These are phyloP conservation scores for Neopelma chrysocephalum DNA, from an alignment of 2,797 vertebrate genomes.

Conservation along the genomic window DNA sequence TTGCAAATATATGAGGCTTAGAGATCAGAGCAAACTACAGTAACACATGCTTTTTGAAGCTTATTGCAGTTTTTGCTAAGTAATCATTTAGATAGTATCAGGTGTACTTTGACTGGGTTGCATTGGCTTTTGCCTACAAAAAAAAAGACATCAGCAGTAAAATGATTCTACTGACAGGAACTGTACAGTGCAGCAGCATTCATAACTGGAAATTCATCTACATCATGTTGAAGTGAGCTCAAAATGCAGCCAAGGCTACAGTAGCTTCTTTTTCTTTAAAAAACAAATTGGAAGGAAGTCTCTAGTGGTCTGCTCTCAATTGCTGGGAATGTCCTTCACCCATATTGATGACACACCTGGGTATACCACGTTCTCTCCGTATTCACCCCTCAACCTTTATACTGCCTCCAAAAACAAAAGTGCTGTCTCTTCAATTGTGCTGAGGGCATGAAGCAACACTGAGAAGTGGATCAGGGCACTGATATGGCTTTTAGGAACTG, in stretches of 20 bases:
- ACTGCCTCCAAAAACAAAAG: neutral
- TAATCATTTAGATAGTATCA: neutral
- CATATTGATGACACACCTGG: neutral
- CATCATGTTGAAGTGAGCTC: neutral
- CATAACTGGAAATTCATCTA: neutral
- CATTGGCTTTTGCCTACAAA: neutral
- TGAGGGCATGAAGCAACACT: neutral
- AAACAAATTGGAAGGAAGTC: neutral
- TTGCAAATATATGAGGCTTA: slow-evolving; percentile 1
- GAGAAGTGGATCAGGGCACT: neutral
- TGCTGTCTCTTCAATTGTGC: neutral
- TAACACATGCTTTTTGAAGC: slow-evolving; percentile 23
- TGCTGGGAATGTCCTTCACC: neutral
- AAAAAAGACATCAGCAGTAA: neutral
- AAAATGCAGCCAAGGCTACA: neutral
- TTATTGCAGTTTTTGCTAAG: neutral
- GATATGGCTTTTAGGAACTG: neutral
- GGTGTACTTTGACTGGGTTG: neutral
- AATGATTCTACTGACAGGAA: neutral
- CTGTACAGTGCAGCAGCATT: neutral
- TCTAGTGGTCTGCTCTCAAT: neutral
- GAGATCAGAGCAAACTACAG: neutral
- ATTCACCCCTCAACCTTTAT: neutral
- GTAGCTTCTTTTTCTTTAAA: neutral
- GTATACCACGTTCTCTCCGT: neutral